Base-by-base conservation (phyloP, 1,140 invertebrate genomes). In the Pomacea maculata region DNA sequence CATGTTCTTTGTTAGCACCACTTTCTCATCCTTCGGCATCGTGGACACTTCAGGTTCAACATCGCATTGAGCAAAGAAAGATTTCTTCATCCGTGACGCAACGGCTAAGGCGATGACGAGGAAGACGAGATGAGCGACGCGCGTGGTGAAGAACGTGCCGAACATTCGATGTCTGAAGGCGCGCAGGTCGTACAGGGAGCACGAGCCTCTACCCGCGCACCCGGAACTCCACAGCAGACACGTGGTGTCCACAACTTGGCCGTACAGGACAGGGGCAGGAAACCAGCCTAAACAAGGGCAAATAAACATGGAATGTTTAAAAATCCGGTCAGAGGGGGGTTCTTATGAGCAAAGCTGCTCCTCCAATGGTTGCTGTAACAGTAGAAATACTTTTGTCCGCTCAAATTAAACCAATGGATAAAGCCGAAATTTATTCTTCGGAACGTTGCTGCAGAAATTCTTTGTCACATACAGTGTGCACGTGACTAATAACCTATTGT, bases 231-330 rank as follows among this genome's bases (percentile, higher is more conserved):
- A 78, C 45, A 78, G 21, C 9, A 70, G n/a, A 52, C 86, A 88
- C 1, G 84, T 81, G 17, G 79, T 83, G 78, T 87, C 86, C 1
- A 86, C 64, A 21, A 88, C 55, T 8, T 67, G 45, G 45, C 85
- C 86, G 65, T 83, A 86, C 10, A 86, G 67, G 7, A 87, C 75
- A 25, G 87, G 86, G 19, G 85, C 86, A 25, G 83, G 83, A n/a
- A 88, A 83, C 83, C 84, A 86, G 55, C 84, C 86, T 87, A 72
- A 68, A 65, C 71, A 80, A 34, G 29, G 29, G 7, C 12, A 80
- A 34, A 55, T n/a, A 55, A 5, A 29, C 12, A 14, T 64, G 11
- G 11, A 2, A 45, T 45, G 34, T 1, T 45, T 45, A 45, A 45
- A 45, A 0, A 45, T 45, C 34, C 2, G 1, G 34, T 45, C 34